Conservation (phyloP, 1,140 invertebrate species). For the Nautilus pompilius region DNA sequence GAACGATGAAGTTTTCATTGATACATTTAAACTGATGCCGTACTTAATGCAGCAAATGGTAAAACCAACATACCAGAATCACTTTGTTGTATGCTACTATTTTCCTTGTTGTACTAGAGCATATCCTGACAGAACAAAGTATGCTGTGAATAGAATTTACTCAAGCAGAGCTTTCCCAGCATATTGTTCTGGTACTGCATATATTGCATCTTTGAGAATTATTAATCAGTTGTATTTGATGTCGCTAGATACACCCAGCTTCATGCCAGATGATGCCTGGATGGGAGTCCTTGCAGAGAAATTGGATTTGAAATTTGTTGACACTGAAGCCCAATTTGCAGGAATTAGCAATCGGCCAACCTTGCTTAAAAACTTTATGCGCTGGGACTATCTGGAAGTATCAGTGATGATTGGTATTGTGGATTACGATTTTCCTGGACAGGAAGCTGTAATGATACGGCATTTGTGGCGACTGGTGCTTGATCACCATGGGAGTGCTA, state of each 20-base stretch:
- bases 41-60: conserved; percentile 6
- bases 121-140: neutral
- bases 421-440: conserved; percentile 14
- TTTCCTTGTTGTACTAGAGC: conserved; percentile 17
- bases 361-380: conserved; percentile 15
- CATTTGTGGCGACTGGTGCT: conserved; percentile 17
- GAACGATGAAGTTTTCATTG: conserved; percentile 83
- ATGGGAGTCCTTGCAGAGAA: conserved; percentile 20
- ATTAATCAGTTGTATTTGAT: conserved; percentile 13
- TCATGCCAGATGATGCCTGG: conserved; percentile 18
- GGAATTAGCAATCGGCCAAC: conserved; percentile 15
- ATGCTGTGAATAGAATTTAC: conserved; percentile 2
- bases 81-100: conserved; percentile 11
- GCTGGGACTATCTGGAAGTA: conserved; percentile 9
- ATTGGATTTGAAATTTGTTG: conserved; percentile 14
- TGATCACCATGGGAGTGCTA: conserved; percentile 10
- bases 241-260: conserved; percentile 13
- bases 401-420: conserved; percentile 20
- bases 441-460: conserved; percentile 19
- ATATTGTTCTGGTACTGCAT: conserved; percentile 23
- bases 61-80: neutral
- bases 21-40: conserved; percentile 64
- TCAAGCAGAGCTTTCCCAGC: conserved; percentile 7
- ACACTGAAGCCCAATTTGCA: conserved; percentile 17
- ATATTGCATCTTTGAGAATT: conserved; percentile 10